These are phyloP conservation scores for Orthosia gothica DNA, from an alignment of 2,888 invertebrate species.

Conservation along the genomic window DNA sequence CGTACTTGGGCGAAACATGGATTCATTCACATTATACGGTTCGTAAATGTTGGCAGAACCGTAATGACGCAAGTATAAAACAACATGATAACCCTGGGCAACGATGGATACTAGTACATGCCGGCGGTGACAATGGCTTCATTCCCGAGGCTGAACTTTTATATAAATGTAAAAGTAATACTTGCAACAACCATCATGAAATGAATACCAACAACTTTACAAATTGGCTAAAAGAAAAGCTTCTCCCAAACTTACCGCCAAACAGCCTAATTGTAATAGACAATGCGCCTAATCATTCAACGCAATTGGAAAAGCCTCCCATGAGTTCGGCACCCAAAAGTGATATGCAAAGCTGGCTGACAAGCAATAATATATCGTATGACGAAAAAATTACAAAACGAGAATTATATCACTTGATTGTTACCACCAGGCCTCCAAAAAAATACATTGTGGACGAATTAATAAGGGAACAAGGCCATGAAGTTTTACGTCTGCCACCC, in stretches of 20 bases:
- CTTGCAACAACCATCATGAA: constrained; percentile 6
- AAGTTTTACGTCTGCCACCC: constrained; percentile 59
- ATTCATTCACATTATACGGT: background rate
- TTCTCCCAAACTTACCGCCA: background rate
- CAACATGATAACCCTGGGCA: background rate
- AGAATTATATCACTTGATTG: constrained; percentile 23
- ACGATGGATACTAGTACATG: constrained; percentile 7
- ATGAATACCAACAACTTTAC: constrained; percentile 1
- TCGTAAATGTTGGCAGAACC: background rate
- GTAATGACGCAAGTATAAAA: background rate
- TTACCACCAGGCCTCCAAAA: constrained; percentile 24
- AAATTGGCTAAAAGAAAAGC: background rate
- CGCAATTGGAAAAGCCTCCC: constrained; percentile 5
- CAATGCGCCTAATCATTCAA: constrained; percentile 2
- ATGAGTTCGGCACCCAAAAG: constrained; percentile 4
- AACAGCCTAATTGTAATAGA: background rate
- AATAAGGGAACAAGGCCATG: constrained; percentile 51
- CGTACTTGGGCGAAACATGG: background rate
- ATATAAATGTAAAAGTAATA: background rate
- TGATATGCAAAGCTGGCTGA: constrained; percentile 13
- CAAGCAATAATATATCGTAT: background rate
- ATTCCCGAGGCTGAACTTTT: background rate
- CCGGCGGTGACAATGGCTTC: constrained; percentile 5
- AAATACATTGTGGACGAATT: constrained; percentile 44
- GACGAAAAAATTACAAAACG: constrained; percentile 10